These are phyloP conservation scores for Andrena camellia DNA, from an alignment of 2,888 invertebrate species.

Conservation along the genomic window DNA sequence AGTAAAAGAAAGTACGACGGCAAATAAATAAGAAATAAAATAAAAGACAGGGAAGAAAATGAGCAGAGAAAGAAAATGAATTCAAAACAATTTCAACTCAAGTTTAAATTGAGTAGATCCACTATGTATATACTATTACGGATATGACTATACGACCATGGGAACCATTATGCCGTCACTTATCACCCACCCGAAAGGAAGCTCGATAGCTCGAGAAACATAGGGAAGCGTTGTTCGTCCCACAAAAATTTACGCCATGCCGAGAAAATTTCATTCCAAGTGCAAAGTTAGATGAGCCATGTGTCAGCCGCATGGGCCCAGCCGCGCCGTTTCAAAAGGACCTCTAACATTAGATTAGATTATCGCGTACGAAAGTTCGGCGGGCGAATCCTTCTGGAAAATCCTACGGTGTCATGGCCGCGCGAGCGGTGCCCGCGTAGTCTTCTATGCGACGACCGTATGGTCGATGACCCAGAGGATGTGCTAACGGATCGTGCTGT, in stretches of 20 bases:
- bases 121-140: no score
- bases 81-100: no score
- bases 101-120: no score
- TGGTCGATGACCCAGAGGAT: constrained; percentile 77
- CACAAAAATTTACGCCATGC: background rate
- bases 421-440: constrained; percentile 5
- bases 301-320: background rate
- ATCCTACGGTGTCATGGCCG: constrained; percentile 26
- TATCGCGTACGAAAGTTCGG: constrained; percentile 7
- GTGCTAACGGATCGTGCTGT: constrained; percentile 71
- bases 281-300: background rate
- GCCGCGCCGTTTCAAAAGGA: background rate
- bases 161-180: no score
- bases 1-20: no score
- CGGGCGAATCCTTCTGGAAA: constrained; percentile 5
- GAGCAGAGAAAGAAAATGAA: no score
- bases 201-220: background rate
- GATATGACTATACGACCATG: no score
- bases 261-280: constrained; percentile 15
- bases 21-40: no score
- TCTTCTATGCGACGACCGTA: constrained; percentile 48
- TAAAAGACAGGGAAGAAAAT: no score
- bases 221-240: background rate
- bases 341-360: constrained; percentile 21
- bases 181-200: background rate